Conservation (phyloP, 2,888 invertebrate genomes). For the Helobdella robusta region DNA sequence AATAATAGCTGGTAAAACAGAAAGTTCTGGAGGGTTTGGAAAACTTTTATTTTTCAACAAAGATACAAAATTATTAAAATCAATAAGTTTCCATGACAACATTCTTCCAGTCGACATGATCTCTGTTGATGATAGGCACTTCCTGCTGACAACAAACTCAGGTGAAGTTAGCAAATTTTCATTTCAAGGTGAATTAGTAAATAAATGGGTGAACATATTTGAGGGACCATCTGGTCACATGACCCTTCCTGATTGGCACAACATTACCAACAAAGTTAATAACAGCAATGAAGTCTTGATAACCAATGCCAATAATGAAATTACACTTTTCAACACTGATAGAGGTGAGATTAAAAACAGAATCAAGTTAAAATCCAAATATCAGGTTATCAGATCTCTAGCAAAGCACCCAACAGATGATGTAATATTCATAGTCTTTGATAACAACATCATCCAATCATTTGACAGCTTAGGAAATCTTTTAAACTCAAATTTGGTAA, state of each 20-base stretch:
- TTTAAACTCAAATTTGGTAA: background rate
- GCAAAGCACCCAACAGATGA: too few species aligned
- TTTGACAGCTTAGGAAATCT: background rate
- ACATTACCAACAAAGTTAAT: too few species aligned
- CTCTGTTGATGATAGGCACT: background rate
- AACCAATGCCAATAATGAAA: background rate
- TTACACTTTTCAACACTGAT: background rate
- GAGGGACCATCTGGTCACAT: background rate
- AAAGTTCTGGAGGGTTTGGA: constrained; percentile 5
- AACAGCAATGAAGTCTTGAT: too few species aligned
- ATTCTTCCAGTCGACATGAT: constrained; percentile 1
- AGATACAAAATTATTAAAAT: constrained; percentile 6
- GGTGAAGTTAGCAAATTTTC: background rate
- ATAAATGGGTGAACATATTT: background rate
- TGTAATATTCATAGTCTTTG: background rate
- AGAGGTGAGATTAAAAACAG: too few species aligned
- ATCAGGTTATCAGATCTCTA: background rate
- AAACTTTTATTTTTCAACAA: constrained; percentile 3
- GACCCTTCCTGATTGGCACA: background rate
- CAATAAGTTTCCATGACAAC: background rate
- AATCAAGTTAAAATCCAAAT: too few species aligned
- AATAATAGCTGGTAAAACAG: background rate
- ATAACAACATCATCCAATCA: background rate
- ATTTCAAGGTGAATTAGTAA: background rate
- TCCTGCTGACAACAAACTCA: constrained; percentile 8